These are phyloP conservation scores for Harpalus rufipes DNA, from an alignment of 2,888 invertebrate species.

Conservation along the genomic window DNA sequence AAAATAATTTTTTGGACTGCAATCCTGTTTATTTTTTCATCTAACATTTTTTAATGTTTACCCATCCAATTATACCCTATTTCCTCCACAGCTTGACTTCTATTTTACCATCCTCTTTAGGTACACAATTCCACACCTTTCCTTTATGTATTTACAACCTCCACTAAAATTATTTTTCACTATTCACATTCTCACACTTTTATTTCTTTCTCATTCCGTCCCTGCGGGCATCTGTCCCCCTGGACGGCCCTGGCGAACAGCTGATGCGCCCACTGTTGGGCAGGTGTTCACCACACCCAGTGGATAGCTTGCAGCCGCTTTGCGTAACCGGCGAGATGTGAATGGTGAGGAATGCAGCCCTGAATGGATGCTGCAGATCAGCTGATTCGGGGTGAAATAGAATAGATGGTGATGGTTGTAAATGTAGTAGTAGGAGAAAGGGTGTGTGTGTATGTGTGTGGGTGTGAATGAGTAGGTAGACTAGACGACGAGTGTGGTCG, in stretches of 20 bases:
- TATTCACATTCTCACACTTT: background rate
- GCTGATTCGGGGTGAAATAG: background rate
- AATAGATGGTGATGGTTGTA: no score
- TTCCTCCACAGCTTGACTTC: no score
- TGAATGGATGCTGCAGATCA: background rate
- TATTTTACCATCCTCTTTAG: no score
- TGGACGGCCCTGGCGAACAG: background rate
- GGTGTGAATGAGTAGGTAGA: background rate
- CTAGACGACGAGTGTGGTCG: background rate
- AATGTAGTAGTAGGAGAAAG: background rate
- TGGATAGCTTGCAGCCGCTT: background rate
- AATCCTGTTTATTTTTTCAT: no score
- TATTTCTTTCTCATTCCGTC: background rate
- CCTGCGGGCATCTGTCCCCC: background rate
- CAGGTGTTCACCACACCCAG: background rate
- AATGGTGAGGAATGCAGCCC: background rate
- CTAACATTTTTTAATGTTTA: no score
- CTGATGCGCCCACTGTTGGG: background rate
- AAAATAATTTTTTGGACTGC: no score
- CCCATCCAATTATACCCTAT: no score
- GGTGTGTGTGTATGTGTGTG: slow-evolving; percentile 22
- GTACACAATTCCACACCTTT: background rate
- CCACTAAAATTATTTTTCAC: no score
- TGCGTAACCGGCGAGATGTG: background rate
- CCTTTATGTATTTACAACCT: background rate